These are phyloP conservation scores for Calameuta pallipes DNA, from an alignment of 2,888 invertebrate species.

Conservation along the genomic window DNA sequence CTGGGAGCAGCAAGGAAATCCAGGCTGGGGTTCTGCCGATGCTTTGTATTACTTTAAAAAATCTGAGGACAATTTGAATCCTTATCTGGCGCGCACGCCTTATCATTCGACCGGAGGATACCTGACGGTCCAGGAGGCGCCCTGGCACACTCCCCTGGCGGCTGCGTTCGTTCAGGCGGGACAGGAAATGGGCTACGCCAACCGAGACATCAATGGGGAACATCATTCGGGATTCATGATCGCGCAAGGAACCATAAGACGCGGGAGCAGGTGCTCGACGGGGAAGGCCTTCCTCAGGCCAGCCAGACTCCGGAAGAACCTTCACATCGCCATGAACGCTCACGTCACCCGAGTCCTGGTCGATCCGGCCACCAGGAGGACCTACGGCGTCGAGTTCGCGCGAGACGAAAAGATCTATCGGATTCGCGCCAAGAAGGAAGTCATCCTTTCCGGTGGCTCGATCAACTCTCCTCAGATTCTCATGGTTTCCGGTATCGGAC, in stretches of 20 bases:
- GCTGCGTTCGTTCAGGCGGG: slow-evolving; percentile 87
- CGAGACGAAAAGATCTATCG: slow-evolving; percentile 79
- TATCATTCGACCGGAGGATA: slow-evolving; percentile 86
- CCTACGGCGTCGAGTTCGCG: slow-evolving; percentile 86
- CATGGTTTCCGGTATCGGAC: slow-evolving; percentile 92
- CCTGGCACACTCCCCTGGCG: slow-evolving; percentile 86
- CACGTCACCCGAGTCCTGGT: slow-evolving; percentile 74
- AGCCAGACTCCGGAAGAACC: slow-evolving; percentile 81
- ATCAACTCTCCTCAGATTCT: slow-evolving; percentile 94
- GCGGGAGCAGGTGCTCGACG: slow-evolving; percentile 88
- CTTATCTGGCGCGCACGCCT: slow-evolving; percentile 81
- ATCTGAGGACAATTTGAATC: slow-evolving; percentile 90
- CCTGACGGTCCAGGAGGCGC: slow-evolving; percentile 86
- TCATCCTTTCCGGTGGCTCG: slow-evolving; percentile 91
- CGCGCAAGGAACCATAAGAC: slow-evolving; percentile 82
- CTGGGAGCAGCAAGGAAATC: slow-evolving; percentile 89
- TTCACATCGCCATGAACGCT: slow-evolving; percentile 86
- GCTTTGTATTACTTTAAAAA: slow-evolving; percentile 89
- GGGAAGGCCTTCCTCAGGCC: slow-evolving; percentile 89
- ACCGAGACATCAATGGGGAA: slow-evolving; percentile 88
- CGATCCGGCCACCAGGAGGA: slow-evolving; percentile 74
- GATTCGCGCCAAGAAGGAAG: slow-evolving; percentile 84
- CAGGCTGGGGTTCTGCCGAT: slow-evolving; percentile 88
- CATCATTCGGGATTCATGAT: slow-evolving; percentile 91
- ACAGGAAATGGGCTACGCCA: slow-evolving; percentile 84